Percentiles rank a stretch among this genome's conserved stretches.
These are phyloP conservation scores for Magallana ariakensis DNA, from an alignment of 1,140 invertebrate species.

Conservation along the genomic window DNA sequence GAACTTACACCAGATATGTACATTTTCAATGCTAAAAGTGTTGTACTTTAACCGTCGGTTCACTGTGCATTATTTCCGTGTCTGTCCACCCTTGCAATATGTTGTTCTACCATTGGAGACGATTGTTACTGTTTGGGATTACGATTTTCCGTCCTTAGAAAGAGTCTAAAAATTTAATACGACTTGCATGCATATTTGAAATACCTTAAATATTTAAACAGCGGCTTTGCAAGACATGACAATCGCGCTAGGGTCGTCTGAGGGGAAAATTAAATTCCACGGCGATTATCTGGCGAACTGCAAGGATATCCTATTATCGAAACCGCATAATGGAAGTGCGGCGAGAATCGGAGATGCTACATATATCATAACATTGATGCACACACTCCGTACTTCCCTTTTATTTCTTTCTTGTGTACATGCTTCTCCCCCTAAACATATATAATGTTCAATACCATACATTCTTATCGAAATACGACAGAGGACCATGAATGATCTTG, in stretches of 20 bases:
- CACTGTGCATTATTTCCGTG: too few species aligned
- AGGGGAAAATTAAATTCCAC: neutral
- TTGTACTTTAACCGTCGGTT: too few species aligned
- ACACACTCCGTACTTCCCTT: too few species aligned
- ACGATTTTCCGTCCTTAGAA: neutral
- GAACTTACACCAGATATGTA: too few species aligned
- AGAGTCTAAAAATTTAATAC: neutral
- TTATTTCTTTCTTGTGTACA: too few species aligned
- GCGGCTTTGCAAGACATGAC: neutral
- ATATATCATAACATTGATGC: too few species aligned
- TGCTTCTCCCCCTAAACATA: too few species aligned
- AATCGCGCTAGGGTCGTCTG: neutral
- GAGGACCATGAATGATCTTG: too few species aligned
- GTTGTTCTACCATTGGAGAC: neutral
- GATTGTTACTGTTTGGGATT: neutral
- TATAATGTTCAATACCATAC: too few species aligned
- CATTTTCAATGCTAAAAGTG: too few species aligned
- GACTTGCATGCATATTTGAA: neutral
- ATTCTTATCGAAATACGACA: too few species aligned
- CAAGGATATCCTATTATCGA: neutral
- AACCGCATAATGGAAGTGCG: conserved; percentile 10
- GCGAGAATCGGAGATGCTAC: neutral
- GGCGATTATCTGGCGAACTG: neutral
- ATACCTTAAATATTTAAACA: neutral
- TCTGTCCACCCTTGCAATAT: too few species aligned